A percentile compares a stretch with the other conserved stretches of the same genome.
Evolutionary conservation across 2,113 vertebrate species (phyloP).

Genomic region (Sinocyclocheilus anophthalmus): DNA sequence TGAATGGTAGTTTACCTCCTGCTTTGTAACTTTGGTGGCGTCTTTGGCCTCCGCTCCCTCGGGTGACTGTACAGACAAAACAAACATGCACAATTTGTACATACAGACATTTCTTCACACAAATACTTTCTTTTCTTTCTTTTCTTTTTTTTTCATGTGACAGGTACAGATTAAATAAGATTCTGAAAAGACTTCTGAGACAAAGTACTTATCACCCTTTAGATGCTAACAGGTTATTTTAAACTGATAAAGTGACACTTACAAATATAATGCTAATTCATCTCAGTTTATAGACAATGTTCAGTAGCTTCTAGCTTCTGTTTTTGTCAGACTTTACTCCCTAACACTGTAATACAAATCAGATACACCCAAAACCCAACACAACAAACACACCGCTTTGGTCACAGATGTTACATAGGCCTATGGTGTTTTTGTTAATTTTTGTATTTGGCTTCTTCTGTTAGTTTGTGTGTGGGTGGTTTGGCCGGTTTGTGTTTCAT

Average conservation of each 20-base stretch:
- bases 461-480: too few relatives aligned
- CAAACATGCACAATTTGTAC: constrained; percentile 43
- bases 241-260: background rate
- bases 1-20: constrained; percentile 79
- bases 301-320: background rate
- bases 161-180: background rate
- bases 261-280: background rate
- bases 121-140: background rate
- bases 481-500: background rate
- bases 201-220: background rate
- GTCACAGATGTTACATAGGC: background rate
- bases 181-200: background rate
- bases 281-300: background rate
- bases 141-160: background rate
- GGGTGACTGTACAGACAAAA: constrained; percentile 80
- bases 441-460: too few relatives aligned
- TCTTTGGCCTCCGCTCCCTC: constrained; percentile 93
- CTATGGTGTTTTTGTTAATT: background rate
- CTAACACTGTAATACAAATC: too few relatives aligned
- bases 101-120: constrained; percentile 32
- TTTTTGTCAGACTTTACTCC: too few relatives aligned
- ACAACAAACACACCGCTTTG: too few relatives aligned
- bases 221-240: background rate
- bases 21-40: constrained; percentile 91
- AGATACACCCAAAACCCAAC: too few relatives aligned